These are phyloP conservation scores for Endotricha flammealis DNA, from an alignment of 2,888 invertebrate species.

Conservation along the genomic window DNA sequence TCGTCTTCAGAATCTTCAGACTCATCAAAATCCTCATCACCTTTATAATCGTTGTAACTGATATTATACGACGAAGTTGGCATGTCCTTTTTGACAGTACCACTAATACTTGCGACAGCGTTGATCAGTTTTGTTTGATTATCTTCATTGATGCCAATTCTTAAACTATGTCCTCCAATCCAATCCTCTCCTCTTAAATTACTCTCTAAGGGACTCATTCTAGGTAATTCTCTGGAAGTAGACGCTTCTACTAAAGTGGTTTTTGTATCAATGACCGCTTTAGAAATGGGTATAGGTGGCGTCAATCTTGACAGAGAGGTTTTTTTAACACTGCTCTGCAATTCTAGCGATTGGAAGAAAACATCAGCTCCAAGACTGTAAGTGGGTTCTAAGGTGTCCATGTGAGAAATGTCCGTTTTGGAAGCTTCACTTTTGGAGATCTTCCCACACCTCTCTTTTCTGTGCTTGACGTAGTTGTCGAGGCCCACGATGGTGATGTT, in stretches of 20 bases:
- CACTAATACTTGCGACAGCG: slow-evolving; percentile 81
- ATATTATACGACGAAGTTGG: slow-evolving; percentile 53
- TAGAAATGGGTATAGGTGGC: slow-evolving; percentile 57
- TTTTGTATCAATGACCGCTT: slow-evolving; percentile 47
- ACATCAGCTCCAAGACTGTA: slow-evolving; percentile 87
- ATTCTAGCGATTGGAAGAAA: slow-evolving; percentile 90
- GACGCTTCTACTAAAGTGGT: slow-evolving; percentile 43
- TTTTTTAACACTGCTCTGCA: slow-evolving; percentile 85
- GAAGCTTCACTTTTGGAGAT: slow-evolving; percentile 32
- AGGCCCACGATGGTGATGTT: slow-evolving; percentile 89
- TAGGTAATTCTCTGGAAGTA: slow-evolving; percentile 51
- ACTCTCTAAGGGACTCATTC: slow-evolving; percentile 60
- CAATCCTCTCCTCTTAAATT: slow-evolving; percentile 78
- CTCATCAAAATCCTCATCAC: slow-evolving; percentile 69
- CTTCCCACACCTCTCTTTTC: slow-evolving; percentile 83
- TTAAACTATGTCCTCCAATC: slow-evolving; percentile 79
- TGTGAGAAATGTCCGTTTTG: slow-evolving; percentile 47
- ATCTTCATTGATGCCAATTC: slow-evolving; percentile 74
- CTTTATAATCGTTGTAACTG: slow-evolving; percentile 58
- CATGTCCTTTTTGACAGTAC: slow-evolving; percentile 73
- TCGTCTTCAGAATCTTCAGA: slow-evolving; percentile 80
- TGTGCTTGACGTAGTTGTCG: slow-evolving; percentile 91
- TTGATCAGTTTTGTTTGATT: slow-evolving; percentile 81
- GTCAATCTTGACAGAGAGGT: slow-evolving; percentile 71
- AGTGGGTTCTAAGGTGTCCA: slow-evolving; percentile 60